Conservation (phyloP, 1,140 invertebrate genomes). For the Nymphalis io region DNA sequence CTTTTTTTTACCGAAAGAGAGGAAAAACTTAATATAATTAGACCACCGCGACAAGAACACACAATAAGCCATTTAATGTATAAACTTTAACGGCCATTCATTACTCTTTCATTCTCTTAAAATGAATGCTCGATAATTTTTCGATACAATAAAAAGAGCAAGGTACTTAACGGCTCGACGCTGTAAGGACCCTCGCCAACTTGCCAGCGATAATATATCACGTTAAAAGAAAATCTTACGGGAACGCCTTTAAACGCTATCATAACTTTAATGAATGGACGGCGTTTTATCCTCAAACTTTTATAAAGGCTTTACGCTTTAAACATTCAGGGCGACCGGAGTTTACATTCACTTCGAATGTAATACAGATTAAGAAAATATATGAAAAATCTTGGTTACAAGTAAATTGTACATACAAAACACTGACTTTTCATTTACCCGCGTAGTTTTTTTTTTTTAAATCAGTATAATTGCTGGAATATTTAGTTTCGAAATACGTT, state of each 20-base stretch:
- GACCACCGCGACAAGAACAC: too few relatives aligned
- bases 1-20: too few relatives aligned
- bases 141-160: constrained; percentile 18
- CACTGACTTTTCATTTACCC: too few relatives aligned
- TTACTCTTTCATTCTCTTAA: not conserved
- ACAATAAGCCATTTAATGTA: too few relatives aligned
- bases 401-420: not conserved
- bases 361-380: not conserved
- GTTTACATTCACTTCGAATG: constrained; percentile 1
- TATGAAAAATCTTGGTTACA: not conserved
- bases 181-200: constrained; percentile 9
- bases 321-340: constrained; percentile 2
- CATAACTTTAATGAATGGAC: constrained; percentile 37
- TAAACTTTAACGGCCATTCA: not conserved
- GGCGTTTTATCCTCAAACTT: constrained; percentile 35
- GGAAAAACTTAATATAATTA: too few relatives aligned
- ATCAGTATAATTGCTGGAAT: too few relatives aligned
- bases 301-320: constrained; percentile 33
- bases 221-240: constrained; percentile 28
- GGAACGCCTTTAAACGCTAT: constrained; percentile 33
- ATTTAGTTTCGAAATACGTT: too few relatives aligned
- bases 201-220: constrained; percentile 27
- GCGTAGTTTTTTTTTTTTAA: too few relatives aligned
- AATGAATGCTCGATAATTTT: constrained; percentile 1
- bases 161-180: constrained; percentile 7